Evolutionary conservation across 2,113 vertebrate species (phyloP), one percentile per base, ranked within the genome.

Genomic region (Pandion haliaetus): DNA sequence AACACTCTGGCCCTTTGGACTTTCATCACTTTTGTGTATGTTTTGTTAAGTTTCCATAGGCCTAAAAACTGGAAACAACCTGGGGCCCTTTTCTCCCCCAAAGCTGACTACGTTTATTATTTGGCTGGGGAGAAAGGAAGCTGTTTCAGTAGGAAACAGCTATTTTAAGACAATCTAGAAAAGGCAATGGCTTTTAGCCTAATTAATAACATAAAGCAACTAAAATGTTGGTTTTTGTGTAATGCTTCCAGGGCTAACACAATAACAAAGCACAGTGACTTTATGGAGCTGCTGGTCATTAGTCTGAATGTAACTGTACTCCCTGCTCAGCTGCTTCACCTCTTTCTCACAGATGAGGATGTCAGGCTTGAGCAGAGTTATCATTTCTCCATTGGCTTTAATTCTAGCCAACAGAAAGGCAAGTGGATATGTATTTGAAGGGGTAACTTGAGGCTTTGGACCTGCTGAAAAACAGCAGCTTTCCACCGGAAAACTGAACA

Each of bases 171-270:
- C 70, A 50, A 70, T 49, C 81, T 85, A 73, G 86, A 89, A 79
- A 85, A 94, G 54, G 61, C 14, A 6, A 4, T 76, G 94, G 86
- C 78, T 81, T 63, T 73, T 78, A 36, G 87, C 84, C 91, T 88
- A 95, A 95, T 94, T 63, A 96, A 95, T 86, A 95, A 71, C 87
- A 96, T 59, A 94, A 92, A 57, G 63, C 67, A 76, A 74, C 61
- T 72, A 1, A 94, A 92, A 87, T 50, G 77, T 65, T 91, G 84
- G 17, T 90, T 58, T 91, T 65, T 8, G 1, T 42, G 70, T 55
- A 6, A 12, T 25, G 58, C 54, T 91, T 95, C 36, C 54, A 90
- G 91, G 13, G 58, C 72, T 84, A 66, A 50, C 78, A 36, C 57
- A 61, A 7, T 9, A 73, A 50, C 76, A 16, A 47, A 38, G 63